These are phyloP conservation scores for Porites rus DNA, from an alignment of 92 coral and sea anemone species.

Conservation along the genomic window DNA sequence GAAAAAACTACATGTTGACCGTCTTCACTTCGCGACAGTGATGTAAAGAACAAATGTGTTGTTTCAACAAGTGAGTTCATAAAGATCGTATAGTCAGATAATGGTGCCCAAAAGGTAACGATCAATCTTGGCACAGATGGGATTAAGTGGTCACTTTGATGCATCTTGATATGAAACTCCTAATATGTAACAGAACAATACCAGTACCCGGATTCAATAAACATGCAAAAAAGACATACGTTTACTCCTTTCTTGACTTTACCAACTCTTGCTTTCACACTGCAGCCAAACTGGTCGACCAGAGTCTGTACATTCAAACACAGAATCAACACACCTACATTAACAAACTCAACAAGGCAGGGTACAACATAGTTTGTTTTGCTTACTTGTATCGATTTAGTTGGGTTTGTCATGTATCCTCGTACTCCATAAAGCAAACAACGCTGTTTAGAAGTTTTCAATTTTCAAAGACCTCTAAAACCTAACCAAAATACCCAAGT, in stretches of 20 bases:
- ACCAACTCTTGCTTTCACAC: conserved; percentile 68
- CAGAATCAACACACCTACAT: not conserved
- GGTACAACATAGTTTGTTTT: not conserved
- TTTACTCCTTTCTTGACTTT: conserved; percentile 59
- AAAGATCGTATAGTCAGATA: too few relatives aligned
- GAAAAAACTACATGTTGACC: not conserved
- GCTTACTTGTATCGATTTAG: not conserved
- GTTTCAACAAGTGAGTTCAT: too few relatives aligned
- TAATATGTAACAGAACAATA: not conserved
- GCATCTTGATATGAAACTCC: not conserved
- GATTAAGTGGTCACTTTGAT: too few relatives aligned
- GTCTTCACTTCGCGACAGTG: too few relatives aligned
- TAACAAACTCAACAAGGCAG: not conserved
- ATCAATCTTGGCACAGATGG: too few relatives aligned
- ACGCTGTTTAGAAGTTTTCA: too few relatives aligned
- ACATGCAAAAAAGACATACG: conserved; percentile 35
- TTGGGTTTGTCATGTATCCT: too few relatives aligned
- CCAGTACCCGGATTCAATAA: not conserved
- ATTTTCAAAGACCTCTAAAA: too few relatives aligned
- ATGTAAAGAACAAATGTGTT: too few relatives aligned
- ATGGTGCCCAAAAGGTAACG: too few relatives aligned
- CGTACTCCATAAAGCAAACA: too few relatives aligned
- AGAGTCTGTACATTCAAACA: conserved; percentile 52
- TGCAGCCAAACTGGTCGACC: conserved; percentile 76
- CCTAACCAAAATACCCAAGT: too few relatives aligned